Conservation (phyloP, 2,888 invertebrate species). For the Tetanocera ferruginea region DNA sequence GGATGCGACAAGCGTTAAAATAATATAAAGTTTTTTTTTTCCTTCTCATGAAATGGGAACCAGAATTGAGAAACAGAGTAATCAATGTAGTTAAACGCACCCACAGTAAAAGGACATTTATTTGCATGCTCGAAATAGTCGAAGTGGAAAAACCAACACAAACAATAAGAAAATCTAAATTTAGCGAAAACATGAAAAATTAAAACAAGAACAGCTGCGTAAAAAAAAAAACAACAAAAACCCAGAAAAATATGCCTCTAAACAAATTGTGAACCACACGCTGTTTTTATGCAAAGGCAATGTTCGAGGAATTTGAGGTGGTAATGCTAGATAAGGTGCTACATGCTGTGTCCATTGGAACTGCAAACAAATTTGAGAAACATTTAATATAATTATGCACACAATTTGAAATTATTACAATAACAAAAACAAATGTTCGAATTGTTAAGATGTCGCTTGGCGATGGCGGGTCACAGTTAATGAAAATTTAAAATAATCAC, state of each 20-base stretch:
- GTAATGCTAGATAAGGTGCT: neutral
- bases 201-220: constrained; percentile 36
- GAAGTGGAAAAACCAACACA: constrained; percentile 42
- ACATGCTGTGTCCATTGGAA: neutral
- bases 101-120: constrained; percentile 31
- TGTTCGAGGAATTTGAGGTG: neutral
- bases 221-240: neutral
- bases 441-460: neutral
- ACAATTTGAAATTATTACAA: constrained; percentile 19
- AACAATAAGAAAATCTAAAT: constrained; percentile 24
- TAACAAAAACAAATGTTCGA: neutral
- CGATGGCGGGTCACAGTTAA: neutral
- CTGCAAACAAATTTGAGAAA: neutral
- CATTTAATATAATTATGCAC: constrained; percentile 33
- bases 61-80: neutral
- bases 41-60: constrained; percentile 28
- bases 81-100: neutral
- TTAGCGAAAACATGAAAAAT: constrained; percentile 37
- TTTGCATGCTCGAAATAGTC: constrained; percentile 50
- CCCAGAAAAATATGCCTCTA: neutral
- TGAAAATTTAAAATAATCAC: neutral
- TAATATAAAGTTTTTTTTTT: constrained; percentile 55
- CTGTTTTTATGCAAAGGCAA: neutral
- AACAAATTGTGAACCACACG: neutral
- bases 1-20: neutral